Base-by-base conservation (phyloP, 1,140 invertebrate genomes). In the Marisa cornuarietis region DNA sequence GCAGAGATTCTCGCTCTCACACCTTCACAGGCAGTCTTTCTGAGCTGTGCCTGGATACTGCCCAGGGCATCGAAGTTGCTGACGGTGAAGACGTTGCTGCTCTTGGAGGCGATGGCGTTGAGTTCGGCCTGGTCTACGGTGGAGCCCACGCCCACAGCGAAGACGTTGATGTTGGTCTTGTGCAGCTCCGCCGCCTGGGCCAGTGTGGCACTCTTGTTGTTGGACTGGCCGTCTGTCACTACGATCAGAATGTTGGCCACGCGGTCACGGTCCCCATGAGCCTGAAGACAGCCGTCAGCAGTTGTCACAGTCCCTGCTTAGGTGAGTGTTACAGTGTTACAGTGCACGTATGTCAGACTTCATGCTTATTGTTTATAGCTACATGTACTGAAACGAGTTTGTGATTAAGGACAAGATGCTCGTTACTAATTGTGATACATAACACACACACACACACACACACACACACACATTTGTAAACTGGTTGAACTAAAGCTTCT, bases 11-110 rank as follows among this genome's bases (percentile, higher is more conserved):
- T n/a, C 54, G 9, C 4, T 58, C 18, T 22, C 75, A 0, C 66
- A 87, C 86, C 83, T 83, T 79, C 81, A 78, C 86, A 87, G 11
- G 85, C 82, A 6, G 83, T 87, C 58, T 85, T 85, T 76, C 83
- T 83, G 58, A 87, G 71, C n/a, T 76, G 78, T 0, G 82, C 82
- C 75, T 86, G 82, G 14, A 87, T 78, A 26, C 81, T 84, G 22
- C 84, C 79, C 63, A 87, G 75, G 11, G 83, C 83, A 52, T 83
- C 75, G 66, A 86, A 87, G 72, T 85, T 83, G 42, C 68, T 78
- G 16, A 86, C 83, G 7, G 83, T 85, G 68, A 87, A 85, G 6
- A 86, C 85, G 65, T 85, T 80, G 8, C 79, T 63, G 1, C 49
- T 14, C 51, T 83, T 81, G 42, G 80, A 81, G 20, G 85, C 87